These are phyloP conservation scores for Glaucomys volans DNA, from an alignment of 2,113 vertebrate species.

Conservation along the genomic window DNA sequence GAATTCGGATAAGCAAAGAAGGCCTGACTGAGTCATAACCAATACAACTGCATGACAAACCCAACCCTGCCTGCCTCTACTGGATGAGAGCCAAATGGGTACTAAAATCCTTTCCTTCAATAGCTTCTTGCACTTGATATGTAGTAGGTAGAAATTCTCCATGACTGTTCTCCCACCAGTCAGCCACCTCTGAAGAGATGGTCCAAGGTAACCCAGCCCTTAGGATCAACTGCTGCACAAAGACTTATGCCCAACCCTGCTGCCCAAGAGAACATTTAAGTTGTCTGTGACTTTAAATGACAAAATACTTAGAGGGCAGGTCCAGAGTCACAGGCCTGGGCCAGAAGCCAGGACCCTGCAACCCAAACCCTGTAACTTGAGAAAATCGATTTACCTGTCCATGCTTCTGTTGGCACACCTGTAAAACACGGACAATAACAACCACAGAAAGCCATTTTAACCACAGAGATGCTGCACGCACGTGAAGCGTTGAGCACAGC, in stretches of 20 bases:
- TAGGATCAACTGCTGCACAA: not conserved
- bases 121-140: not conserved
- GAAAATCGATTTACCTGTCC: not conserved
- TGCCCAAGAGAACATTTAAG: not conserved
- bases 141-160: not conserved
- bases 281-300: not conserved
- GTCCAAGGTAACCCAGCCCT: not conserved
- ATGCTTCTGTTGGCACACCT: not conserved
- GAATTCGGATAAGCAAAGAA: not conserved
- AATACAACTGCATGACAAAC: not conserved
- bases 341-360: not conserved
- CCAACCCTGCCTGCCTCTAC: not conserved
- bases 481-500: not conserved
- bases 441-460: not conserved
- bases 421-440: not conserved
- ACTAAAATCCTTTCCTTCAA: not conserved
- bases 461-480: not conserved
- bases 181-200: not conserved
- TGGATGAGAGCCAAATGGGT: accelerated
- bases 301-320: not conserved
- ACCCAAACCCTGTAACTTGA: not conserved
- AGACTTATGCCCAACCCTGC: not conserved
- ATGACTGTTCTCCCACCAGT: not conserved
- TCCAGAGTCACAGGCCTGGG: not conserved
- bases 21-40: not conserved